Evolutionary conservation across 2,113 vertebrate genomes (phyloP).

Genomic region (Solea senegalensis): DNA sequence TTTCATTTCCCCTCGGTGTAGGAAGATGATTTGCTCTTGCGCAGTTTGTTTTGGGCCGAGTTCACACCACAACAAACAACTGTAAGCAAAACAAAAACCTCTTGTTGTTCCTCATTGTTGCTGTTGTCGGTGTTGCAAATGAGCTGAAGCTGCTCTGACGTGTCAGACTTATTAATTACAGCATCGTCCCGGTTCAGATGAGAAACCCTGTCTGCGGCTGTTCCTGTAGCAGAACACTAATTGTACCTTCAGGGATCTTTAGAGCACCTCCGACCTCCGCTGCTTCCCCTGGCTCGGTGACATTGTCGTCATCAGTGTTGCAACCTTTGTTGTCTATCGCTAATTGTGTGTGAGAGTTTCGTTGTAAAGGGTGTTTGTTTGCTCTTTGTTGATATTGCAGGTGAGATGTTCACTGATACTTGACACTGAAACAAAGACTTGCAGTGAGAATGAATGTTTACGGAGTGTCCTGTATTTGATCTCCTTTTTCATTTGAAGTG

Average conservation of each 20-base stretch:
- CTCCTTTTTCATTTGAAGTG: no score
- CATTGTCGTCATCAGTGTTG: conserved; percentile 51
- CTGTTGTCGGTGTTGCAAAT: conserved; percentile 32
- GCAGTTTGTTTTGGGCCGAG: no score
- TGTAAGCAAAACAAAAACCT: background rate
- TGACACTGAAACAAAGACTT: background rate
- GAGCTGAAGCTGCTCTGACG: conserved; percentile 22
- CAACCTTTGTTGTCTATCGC: conserved; percentile 18
- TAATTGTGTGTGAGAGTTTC: background rate
- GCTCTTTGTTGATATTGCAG: background rate
- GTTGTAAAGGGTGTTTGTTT: background rate
- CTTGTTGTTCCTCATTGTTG: background rate
- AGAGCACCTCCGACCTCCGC: conserved; percentile 27
- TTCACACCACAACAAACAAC: no score
- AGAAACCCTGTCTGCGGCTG: conserved; percentile 38
- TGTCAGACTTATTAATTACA: conserved; percentile 65
- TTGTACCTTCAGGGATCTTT: conserved; percentile 65
- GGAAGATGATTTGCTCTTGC: no score
- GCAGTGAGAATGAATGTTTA: background rate
- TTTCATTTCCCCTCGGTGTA: no score
- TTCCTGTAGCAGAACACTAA: conserved; percentile 58
- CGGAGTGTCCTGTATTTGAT: no score
- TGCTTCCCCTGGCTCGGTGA: conserved; percentile 51
- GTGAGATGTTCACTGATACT: background rate
- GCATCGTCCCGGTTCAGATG: conserved; percentile 45